Percentiles rank a stretch among this genome's conserved stretches.
phyloP scores from a whole-genome alignment of 2,888 invertebrate genomes.

The Ennomos fuscantarius region DNA sequence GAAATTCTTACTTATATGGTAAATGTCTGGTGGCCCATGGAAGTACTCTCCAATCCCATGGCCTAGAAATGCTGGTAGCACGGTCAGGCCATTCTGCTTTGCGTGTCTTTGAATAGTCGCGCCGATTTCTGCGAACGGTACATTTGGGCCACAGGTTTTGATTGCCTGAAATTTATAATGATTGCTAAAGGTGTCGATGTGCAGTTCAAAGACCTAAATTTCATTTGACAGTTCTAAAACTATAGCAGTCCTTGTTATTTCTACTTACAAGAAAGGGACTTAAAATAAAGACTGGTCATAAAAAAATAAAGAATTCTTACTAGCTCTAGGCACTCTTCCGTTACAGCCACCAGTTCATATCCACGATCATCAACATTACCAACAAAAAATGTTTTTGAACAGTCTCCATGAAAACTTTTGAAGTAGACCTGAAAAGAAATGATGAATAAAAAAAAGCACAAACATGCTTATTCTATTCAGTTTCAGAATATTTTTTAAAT shows the following conservation, averaged over 20 bases:
- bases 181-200: no score
- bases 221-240: no score
- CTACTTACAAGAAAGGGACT: no score
- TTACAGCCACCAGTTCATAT: constrained; percentile 87
- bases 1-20: constrained; percentile 88
- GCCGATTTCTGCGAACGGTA: constrained; percentile 87
- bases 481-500: background rate
- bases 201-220: no score
- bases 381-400: constrained; percentile 94
- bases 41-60: constrained; percentile 97
- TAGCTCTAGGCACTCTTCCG: constrained; percentile 89
- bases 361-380: constrained; percentile 93
- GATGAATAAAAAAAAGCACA: constrained; percentile 5
- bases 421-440: constrained; percentile 87
- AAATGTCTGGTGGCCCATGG: constrained; percentile 96
- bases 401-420: constrained; percentile 96
- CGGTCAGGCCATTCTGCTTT: constrained; percentile 84
- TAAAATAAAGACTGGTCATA: no score
- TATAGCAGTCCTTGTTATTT: no score
- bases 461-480: background rate
- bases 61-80: constrained; percentile 93
- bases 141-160: constrained; percentile 85
- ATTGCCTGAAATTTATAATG: constrained; percentile 73
- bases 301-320: constrained; percentile 61
- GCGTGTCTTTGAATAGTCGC: constrained; percentile 87